Percentiles rank a stretch among this genome's conserved stretches.
phyloP scores from a whole-genome alignment of 1,140 invertebrate genomes.

The Cotesia typhae region DNA sequence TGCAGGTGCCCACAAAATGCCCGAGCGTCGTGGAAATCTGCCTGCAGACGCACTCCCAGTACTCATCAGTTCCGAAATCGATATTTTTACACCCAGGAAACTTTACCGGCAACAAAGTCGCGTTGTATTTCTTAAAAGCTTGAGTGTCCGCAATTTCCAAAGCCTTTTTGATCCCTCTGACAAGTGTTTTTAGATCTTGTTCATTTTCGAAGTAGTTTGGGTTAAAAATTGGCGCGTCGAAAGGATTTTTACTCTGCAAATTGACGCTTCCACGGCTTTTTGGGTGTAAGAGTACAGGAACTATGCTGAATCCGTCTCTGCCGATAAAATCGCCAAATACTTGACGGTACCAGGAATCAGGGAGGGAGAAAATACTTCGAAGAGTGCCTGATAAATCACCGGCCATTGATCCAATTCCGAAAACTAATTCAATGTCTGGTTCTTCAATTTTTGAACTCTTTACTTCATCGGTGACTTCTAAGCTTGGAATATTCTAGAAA shows the following conservation, averaged over 20 bases:
- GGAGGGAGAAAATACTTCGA: conserved; percentile 71
- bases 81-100: conserved; percentile 75
- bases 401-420: conserved; percentile 76
- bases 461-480: conserved; percentile 1
- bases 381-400: conserved; percentile 77
- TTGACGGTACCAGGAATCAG: conserved; percentile 69
- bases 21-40: conserved; percentile 76
- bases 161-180: conserved; percentile 77
- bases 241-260: conserved; percentile 75
- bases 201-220: conserved; percentile 80
- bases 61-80: conserved; percentile 72
- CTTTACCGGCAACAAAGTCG: conserved; percentile 70
- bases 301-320: conserved; percentile 70
- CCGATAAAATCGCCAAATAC: conserved; percentile 67
- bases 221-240: conserved; percentile 77
- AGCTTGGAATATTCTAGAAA: background rate
- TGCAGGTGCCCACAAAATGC: conserved; percentile 77
- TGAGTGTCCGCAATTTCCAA: conserved; percentile 70
- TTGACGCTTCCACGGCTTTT: conserved; percentile 77
- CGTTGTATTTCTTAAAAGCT: conserved; percentile 70
- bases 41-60: conserved; percentile 78
- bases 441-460: conserved; percentile 50
- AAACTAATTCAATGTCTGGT: conserved; percentile 82
- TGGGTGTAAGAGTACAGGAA: conserved; percentile 77
- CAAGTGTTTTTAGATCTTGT: conserved; percentile 73